Evolutionary conservation across 2,888 invertebrate species (phyloP).

Genomic region (Drosophila anomelani): DNA sequence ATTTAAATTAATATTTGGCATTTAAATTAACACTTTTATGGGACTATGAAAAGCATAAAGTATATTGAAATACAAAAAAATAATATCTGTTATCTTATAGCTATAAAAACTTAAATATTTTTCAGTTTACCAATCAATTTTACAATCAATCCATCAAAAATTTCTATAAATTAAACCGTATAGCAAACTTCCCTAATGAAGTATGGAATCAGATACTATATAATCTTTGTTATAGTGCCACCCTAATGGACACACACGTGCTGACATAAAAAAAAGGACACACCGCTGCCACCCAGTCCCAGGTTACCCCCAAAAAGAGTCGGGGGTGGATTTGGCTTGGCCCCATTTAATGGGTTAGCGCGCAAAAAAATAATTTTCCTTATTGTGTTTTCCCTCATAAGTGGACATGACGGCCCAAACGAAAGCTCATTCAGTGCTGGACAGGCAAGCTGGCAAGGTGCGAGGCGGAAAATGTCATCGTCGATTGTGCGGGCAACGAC

Average conservation of each 20-base stretch:
- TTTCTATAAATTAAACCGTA: too few species aligned
- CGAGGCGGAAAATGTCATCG: constrained; percentile 38
- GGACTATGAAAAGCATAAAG: neutral
- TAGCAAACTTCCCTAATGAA: neutral
- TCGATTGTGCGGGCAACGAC: constrained; percentile 2
- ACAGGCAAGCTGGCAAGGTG: constrained; percentile 49
- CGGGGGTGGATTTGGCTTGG: constrained; percentile 17
- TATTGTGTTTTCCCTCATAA: constrained; percentile 47
- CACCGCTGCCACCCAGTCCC: neutral
- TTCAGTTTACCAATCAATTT: too few species aligned
- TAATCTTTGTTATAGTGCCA: neutral
- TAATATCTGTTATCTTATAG: too few species aligned
- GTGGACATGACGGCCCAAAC: constrained; percentile 46
- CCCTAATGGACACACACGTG: constrained; percentile 45
- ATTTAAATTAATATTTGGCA: neutral
- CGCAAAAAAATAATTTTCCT: constrained; percentile 55
- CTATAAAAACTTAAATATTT: too few species aligned
- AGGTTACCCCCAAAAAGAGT: constrained; percentile 5
- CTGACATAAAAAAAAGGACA: neutral
- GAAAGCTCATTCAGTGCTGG: constrained; percentile 61
- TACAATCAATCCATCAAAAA: too few species aligned
- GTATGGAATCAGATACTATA: neutral
- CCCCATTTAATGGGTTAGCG: constrained; percentile 43
- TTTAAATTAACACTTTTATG: neutral
- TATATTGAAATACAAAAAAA: neutral